Base-by-base conservation (phyloP, 2,113 vertebrate species). In the Dromiciops gliroides region DNA sequence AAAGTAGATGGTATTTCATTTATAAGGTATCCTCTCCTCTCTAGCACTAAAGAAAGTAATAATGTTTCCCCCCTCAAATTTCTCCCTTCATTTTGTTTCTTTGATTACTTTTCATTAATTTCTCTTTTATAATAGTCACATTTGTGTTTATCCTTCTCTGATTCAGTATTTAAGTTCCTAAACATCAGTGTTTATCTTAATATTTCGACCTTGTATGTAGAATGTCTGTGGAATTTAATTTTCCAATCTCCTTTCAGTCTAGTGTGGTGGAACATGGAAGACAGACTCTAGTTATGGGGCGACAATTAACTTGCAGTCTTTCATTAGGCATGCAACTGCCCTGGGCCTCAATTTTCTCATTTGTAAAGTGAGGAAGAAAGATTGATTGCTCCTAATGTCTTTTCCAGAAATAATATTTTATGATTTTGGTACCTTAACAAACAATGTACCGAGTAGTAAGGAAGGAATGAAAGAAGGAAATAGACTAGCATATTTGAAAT, bases 161-260 rank as follows among this genome's bases (percentile, higher is more conserved):
- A 4, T 37, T 37, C 60, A 75, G 60, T 75, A 3, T n/a, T 75
- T n/a, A 75, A 75, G 37, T 75, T n/a, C 67, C 67, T 83, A 44
- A 83, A 83, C 44, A 83, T 83, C 7, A 23, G 5, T 83, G 37
- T 8, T 6, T 44, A 7, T 7, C 14, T n/a, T 67, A n/a, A n/a
- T 19, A 44, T 83, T 44, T 83, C 44, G n/a, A n/a, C 0, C 67
- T 44, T 44, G 0, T 44, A 83, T 44, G 5, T 44, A 83, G 16
- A 83, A 83, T 95, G 24, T 28, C 22, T 89, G 90, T 93, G 94
- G 93, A 89, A 49, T 89, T 19, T 50, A 89, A 88, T 12, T 90
- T 88, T 95, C 88, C 48, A 67, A 31, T 93, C 95, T 95, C 83
- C 95, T 95, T 48, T 44, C 19, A 7, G 88, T 94, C 19, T 92